Evolutionary conservation across 1,140 invertebrate species (phyloP), one percentile per base, ranked within the genome.

Genomic region (Apis laboriosa): DNA sequence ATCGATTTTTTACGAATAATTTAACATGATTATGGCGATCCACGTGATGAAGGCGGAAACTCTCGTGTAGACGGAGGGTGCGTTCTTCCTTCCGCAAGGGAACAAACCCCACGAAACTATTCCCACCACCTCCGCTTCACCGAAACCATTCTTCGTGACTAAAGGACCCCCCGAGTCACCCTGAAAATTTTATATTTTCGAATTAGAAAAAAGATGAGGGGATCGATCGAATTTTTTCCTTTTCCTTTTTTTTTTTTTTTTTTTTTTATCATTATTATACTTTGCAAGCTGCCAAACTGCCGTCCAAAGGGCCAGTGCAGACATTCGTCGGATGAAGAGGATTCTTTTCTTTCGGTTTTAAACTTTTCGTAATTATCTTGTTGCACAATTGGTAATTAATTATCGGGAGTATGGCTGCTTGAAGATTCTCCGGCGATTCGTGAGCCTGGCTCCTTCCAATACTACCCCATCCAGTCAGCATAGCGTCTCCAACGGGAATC

Each of bases 51-150:
- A 96, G 21, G 94, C 90, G 1, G 95, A 95, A 3, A 97, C 96
- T 86, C 95, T 95, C 0, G 96, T 96, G 90, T 96, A 97, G 0
- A 97, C 95, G 0, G 96, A 96, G 2, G 97, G 97, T 2, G 94
- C 92, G 24, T 95, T 95, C 85, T 91, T 92, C 34, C 92, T 86
- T 7, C 96, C 96, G 86, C 97, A 97, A 83, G 97, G 97, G 63
- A 95, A 94, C 55, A 96, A 92, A 19, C 97, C 97, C 96, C 96
- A 97, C 3, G 97, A 97, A 0, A 97, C 97, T n/a, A 97, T 92
- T 34, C 97, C 97, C 71, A 97, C 89, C 9, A 92, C 58, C 83
- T 92, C 92, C 0, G 87, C 77, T 77, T 82, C 82, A 19, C 73
- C 68, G 60, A 86, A 75, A n/a, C 74, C 76, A 55, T 89, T 90